Base-by-base conservation (phyloP, 2,113 vertebrate species). In the Archocentrus centrarchus region DNA sequence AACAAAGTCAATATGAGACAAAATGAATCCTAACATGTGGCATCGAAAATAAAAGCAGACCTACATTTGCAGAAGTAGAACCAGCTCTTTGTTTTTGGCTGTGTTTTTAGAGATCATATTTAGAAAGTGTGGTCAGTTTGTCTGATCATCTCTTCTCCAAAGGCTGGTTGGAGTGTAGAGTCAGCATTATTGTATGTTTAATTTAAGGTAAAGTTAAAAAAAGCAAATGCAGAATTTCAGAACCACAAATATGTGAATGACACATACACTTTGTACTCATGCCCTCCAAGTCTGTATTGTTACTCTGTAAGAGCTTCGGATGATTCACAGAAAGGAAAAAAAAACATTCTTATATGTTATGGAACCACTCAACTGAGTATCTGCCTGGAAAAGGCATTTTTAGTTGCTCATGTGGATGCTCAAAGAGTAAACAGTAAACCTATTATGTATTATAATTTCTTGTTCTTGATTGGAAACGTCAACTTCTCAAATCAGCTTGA, bases 71-170 rank as follows among this genome's bases (percentile, higher is more conserved):
- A 70, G 58, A 80, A 77, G 61, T 9, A 17, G 27, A 76, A 57
- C 17, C 24, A 59, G 13, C 18, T 61, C 1, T 27, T 30, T 61
- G 20, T 14, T 11, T 3, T 22, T 14, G 53, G 1, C 6, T 2
- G 0, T 2, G 0, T 44, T 68, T 68, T 0, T 39, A 27, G n/a
- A 27, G 39, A 6, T 44, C 6, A 44, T 8, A 7, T 66, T 0
- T 22, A 78, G 75, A 55, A 35, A 60, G 66, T 61, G 75, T 50
- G 30, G 47, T 68, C 41, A 68, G 64, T 70, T 18, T 70, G 22
- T 50, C 64, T 50, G 64, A 41, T 70, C 64, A 70, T 30, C 41
- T 3, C 41, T 47, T 1, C 11, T 11, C 27, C 24, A 47, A 68
- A 68, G 64, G 41, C 14, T 22, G n/a, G 10, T 47, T 24, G 2